Base-by-base conservation (phyloP, 2,888 invertebrate species). In the Ochropleura plecta region DNA sequence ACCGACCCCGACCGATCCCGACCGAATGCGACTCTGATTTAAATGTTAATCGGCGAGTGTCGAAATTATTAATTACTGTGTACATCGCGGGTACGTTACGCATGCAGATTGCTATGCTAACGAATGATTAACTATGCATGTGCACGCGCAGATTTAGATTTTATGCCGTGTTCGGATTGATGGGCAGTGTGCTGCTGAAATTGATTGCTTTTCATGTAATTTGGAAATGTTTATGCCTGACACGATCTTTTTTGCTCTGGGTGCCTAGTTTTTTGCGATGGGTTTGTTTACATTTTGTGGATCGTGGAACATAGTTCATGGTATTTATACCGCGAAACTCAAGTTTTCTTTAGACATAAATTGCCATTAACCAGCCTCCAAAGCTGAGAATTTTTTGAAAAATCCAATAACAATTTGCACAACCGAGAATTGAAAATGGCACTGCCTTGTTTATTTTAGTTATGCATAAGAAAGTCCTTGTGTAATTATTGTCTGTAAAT, bases 91-190 rank as follows among this genome's bases (percentile, higher is more conserved):
- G 88, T 89, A 90, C 90, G 94, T 95, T 94, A 94, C 94, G 94
- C 93, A 96, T 96, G 95, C 95, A 96, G 96, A 96, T 96, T 96
- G 96, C 94, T 92, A 94, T 92, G 95, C 94, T 93, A 94, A 95
- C 95, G 94, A 95, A 94, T 95, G 94, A 95, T 96, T 93, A 95
- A 96, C 94, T 94, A 96, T 96, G 93, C 92, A 96, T 93, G 91
- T 88, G 90, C 90, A 91, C 89, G 89, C 87, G 88, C 87, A 88
- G 90, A 89, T 87, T 90, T 91, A 88, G 90, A 90, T 88, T 89
- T 89, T 88, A 82, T 88, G 86, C 86, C 87, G 78, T 84, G 87
- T 88, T 83, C 68, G 78, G 83, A 86, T 82, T 84, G 87, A 86
- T 88, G 82, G 79, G 73, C 84, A 42, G 76, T 78, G 82, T 68